Evolutionary conservation across 2,113 vertebrate genomes (phyloP), one percentile per base, ranked within the genome.

Genomic region (Chionomys nivalis): DNA sequence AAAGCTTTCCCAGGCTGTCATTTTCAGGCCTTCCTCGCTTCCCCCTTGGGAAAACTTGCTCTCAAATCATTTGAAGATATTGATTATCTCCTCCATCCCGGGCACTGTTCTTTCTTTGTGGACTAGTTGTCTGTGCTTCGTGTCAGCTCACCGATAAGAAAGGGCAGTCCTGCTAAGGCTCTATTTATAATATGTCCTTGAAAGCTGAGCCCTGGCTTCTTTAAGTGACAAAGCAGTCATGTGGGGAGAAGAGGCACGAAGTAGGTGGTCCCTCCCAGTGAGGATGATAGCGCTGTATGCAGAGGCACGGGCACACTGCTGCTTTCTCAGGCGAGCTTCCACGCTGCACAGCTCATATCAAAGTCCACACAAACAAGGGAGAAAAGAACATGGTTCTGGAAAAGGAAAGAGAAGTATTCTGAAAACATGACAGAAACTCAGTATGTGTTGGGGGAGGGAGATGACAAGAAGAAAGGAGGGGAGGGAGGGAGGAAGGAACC

Each of bases 81-180:
- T 79, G 92, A 97, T 97, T 91, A 96, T 79, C 87, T 96, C 92
- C 78, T 70, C 36, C 1, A 6, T 83, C 61, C 63, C 7, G 14
- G 79, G 78, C 61, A 19, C 28, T 26, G 26, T 66, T 55, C 49
- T 94, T 89, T 58, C 70, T 75, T 87, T 89, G 87, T 87, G 47
- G 75, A 87, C 87, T 55, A 42, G 78, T 82, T 93, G 88, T 39
- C 68, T 42, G 47, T 86, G 44, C 55, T 78, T 94, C 39, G 39
- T 95, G 92, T 94, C 96, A 89, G 83, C 89, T 96, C 95, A 90
- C 90, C 93, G 97, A 97, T 95, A 93, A 95, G 90, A 44, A 94
- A 82, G 49, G 52, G 72, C 72, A 87, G 63, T 36, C 26, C 72
- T 86, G 23, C 65, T 92, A 70, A 86, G 49, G 39, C 23, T 95